Base-by-base conservation (phyloP, 2,113 vertebrate genomes). In the Porphyrio hochstetteri region DNA sequence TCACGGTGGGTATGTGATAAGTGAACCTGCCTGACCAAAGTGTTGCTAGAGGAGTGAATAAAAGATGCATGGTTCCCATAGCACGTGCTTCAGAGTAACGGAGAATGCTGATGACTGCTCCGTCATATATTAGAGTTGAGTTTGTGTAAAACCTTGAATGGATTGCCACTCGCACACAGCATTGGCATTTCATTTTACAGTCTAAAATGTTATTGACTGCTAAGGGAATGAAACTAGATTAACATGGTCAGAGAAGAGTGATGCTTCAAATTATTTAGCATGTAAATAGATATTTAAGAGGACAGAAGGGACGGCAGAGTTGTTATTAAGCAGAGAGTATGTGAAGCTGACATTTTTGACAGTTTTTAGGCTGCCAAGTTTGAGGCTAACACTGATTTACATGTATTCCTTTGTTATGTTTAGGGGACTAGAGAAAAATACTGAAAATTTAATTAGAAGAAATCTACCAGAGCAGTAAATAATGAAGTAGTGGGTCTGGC, bases 281-380 rank as follows among this genome's bases (percentile, higher is more conserved):
- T 80, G 67, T 91, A 91, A 95, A 74, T 86, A 93, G 74, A 75
- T 19, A 38, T 95, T 93, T 93, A 80, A 87, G 59, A 87, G 75
- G 91, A 96, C 83, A 95, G 83, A 94, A 91, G 78, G 86, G 77
- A 87, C 53, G 87, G 56, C 91, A 80, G 80, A 83, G 25, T 40
- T 93, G 74, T 82, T 96, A 80, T 79, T 85, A 85, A 83, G 65
- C 50, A 82, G 48, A 29, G 64, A 72, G 79, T 76, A 46, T 60
- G 74, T 74, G 67, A 87, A 82, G 25, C 5, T 95, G 78, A 88
- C 31, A 87, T 89, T 94, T 89, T 52, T 92, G 81, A 96, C 78
- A 83, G 78, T 46, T 93, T 90, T 86, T 76, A 86, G 50, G 76
- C 74, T 94, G 86, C 82, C 77, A 92, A 48, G 63, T 95, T 92